Percentiles rank a stretch among this genome's conserved stretches.
phyloP scores from a whole-genome alignment of 2,113 vertebrate genomes.

The Prinia subflava region DNA sequence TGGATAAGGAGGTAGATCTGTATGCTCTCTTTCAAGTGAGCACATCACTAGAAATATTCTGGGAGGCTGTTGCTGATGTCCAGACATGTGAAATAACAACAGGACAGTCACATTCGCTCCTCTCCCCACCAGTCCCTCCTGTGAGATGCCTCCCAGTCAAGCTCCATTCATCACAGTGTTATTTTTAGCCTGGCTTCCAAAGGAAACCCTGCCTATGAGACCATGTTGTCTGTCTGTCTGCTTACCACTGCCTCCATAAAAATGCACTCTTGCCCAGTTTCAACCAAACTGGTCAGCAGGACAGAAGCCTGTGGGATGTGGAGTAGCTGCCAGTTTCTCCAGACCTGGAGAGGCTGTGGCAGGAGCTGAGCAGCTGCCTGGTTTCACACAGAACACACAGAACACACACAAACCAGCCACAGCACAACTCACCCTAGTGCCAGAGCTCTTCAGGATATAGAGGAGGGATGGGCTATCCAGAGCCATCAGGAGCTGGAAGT shows the following conservation, averaged over 20 bases:
- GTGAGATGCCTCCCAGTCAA: background rate
- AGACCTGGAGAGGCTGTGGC: background rate
- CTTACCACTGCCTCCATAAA: background rate
- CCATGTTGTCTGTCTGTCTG: background rate
- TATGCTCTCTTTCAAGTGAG: background rate
- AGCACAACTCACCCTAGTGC: fast-evolving
- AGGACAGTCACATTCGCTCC: background rate
- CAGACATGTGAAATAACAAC: background rate
- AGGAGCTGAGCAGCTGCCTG: background rate
- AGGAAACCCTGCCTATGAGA: background rate
- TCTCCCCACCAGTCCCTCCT: background rate
- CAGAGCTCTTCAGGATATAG: background rate
- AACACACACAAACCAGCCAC: background rate
- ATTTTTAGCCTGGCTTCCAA: constrained; percentile 33
- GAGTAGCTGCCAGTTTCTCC: background rate
- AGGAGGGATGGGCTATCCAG: background rate
- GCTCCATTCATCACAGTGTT: background rate
- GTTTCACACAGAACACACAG: background rate
- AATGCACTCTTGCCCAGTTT: background rate
- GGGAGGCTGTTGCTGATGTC: background rate
- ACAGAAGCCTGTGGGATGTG: background rate
- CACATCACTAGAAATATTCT: background rate
- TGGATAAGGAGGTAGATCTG: background rate
- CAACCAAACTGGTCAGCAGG: background rate
- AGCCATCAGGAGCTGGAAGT: background rate